phyloP scores from a whole-genome alignment of 2,888 invertebrate species.

The Metalampra italica region DNA sequence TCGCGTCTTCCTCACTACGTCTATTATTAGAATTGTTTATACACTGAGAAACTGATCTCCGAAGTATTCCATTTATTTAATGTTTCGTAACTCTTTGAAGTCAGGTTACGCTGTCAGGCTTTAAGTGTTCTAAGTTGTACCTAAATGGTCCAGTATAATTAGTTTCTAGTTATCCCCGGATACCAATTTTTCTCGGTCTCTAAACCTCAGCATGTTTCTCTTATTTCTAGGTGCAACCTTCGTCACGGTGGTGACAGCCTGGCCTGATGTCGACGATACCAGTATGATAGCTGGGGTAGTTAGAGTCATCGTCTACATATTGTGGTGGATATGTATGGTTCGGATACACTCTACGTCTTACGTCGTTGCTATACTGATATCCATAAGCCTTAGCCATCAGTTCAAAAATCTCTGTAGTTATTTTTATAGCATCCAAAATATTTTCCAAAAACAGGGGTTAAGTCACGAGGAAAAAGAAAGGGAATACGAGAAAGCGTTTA shows the following conservation, averaged over 20 bases:
- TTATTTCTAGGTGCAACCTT: constrained; percentile 18
- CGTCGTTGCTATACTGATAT: constrained; percentile 20
- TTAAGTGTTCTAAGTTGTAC: no score
- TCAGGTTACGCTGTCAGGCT: no score
- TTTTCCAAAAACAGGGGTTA: constrained; percentile 21
- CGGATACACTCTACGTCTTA: constrained; percentile 21
- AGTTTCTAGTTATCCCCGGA: no score
- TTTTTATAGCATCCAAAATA: constrained; percentile 25
- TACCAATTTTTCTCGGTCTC: no score
- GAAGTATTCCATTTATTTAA: no score
- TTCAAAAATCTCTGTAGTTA: constrained; percentile 32
- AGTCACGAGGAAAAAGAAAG: constrained; percentile 33
- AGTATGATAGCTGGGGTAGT: constrained; percentile 17
- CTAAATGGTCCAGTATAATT: no score
- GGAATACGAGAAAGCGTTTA: constrained; percentile 36
- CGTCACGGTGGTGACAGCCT: constrained; percentile 30
- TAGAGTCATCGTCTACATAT: constrained; percentile 23
- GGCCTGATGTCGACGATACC: constrained; percentile 29
- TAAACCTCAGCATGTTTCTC: no score
- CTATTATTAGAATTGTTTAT: no score
- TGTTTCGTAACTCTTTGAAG: no score
- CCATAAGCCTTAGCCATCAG: constrained; percentile 28
- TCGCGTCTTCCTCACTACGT: no score
- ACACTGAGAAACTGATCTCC: no score
- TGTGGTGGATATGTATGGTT: constrained; percentile 31